Percentiles rank a stretch among this genome's conserved stretches.
Evolutionary conservation across 2,888 invertebrate species (phyloP).

Genomic region (Pedicia rivosa): DNA sequence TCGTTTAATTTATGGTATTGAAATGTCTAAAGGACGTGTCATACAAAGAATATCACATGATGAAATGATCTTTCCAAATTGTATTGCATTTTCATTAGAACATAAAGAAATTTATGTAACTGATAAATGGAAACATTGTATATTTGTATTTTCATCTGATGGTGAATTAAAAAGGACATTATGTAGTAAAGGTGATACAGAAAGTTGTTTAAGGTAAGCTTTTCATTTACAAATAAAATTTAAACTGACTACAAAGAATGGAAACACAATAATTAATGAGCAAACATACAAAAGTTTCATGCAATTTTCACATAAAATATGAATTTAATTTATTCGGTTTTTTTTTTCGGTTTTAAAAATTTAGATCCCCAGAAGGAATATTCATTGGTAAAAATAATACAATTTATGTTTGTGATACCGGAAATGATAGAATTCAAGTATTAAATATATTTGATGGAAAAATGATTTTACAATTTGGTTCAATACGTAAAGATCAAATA

Average conservation of each 20-base stretch:
- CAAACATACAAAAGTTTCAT: no score
- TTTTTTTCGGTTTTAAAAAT: no score
- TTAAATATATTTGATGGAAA: conserved; percentile 40
- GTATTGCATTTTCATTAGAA: conserved; percentile 40
- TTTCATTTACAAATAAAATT: no score
- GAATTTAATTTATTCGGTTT: no score
- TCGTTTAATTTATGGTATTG: conserved; percentile 6
- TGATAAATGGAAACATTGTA: conserved; percentile 54
- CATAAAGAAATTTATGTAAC: conserved; percentile 34
- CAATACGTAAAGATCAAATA: conserved; percentile 27
- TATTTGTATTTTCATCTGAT: conserved; percentile 48
- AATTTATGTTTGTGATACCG: conserved; percentile 58
- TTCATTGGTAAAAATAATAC: conserved; percentile 37
- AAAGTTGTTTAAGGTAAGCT: conserved; percentile 35
- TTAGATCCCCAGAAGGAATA: conserved; percentile 58
- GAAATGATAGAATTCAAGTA: conserved; percentile 51
- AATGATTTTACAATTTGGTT: conserved; percentile 43
- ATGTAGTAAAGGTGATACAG: conserved; percentile 46
- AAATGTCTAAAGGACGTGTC: conserved; percentile 32
- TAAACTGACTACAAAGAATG: no score
- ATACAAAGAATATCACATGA: conserved; percentile 35
- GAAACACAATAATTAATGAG: no score
- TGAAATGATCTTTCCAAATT: conserved; percentile 44
- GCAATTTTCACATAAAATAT: neutral
- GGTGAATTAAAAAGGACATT: conserved; percentile 42